Evolutionary conservation across 1,140 invertebrate species (phyloP).

Genomic region (Saccostrea echinata): DNA sequence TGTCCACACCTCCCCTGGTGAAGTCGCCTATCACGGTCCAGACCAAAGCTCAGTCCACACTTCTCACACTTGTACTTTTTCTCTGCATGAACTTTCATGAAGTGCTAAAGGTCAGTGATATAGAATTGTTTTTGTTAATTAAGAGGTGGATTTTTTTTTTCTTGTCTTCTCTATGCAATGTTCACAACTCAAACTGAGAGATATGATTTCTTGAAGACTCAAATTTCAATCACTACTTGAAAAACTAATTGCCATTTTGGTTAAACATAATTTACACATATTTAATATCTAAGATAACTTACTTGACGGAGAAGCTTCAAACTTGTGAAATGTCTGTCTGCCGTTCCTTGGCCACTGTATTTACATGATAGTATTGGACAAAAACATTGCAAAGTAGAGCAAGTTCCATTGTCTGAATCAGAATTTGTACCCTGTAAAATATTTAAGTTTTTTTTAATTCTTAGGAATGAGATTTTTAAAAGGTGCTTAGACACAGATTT

Average conservation of each 20-base stretch:
- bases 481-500: too few species aligned
- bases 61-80: slow-evolving; percentile 62
- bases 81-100: slow-evolving; percentile 60
- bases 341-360: background rate
- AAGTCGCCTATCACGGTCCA: slow-evolving; percentile 51
- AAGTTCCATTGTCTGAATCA: background rate
- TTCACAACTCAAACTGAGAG: too few species aligned
- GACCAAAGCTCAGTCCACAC: slow-evolving; percentile 59
- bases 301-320: slow-evolving; percentile 52
- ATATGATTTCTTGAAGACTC: too few species aligned
- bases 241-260: too few species aligned
- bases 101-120: slow-evolving; percentile 53
- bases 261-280: too few species aligned
- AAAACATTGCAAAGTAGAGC: background rate
- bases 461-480: too few species aligned
- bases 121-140: background rate
- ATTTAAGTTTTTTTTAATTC: background rate
- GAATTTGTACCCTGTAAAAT: background rate
- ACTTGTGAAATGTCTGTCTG: slow-evolving; percentile 45
- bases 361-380: slow-evolving; percentile 31
- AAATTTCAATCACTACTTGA: too few species aligned
- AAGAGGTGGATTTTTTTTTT: too few species aligned
- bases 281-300: background rate
- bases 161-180: too few species aligned
- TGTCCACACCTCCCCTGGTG: slow-evolving; percentile 59